Evolutionary conservation across 2,797 vertebrate species (phyloP), one percentile per base, ranked within the genome.

Genomic region (Pipistrellus nathusii): DNA sequence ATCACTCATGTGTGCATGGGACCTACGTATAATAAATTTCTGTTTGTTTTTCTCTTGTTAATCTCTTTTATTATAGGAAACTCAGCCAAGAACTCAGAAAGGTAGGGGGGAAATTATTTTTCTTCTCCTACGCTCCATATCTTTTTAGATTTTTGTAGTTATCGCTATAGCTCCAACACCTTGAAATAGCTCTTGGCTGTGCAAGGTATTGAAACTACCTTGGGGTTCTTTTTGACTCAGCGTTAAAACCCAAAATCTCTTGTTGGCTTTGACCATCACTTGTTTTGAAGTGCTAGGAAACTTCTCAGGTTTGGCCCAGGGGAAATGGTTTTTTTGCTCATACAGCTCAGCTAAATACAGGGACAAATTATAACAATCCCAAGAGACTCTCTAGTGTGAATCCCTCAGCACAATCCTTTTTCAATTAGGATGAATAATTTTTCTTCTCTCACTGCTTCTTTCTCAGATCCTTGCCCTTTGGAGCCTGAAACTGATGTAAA

Each of bases 371-470:
- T 0, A 32, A 59, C 7, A 59, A 38, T 83, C 41, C 38, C 57
- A 64, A 46, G 32, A 71, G 55, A n/a, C 7, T 91, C 46, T 27
- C 57, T 83, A 57, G 48, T 48, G 11, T 27, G 38, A 95, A 86
- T 87, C 53, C 68, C 81, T 81, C 72, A 41, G 32, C 51, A 87
- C 68, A 32, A 84, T 51, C 48, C 46, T 85, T 95, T 95, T 91
- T 55, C 94, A 95, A 92, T 94, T 85, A 96, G 73, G 82, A 85
- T 93, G 87, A 90, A 95, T 93, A 93, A 96, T 95, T 94, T 95
- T 51, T 55, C 38, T 85, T 41, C 32, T 80, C 46, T 89, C 59
- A 87, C 66, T 81, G 44, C 84, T 82, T 75, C 51, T 91, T 91
- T 27, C 78, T 91, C 57, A 93, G 68, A 90, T 94, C 87, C 30